Evolutionary conservation across 2,113 vertebrate genomes (phyloP).

Genomic region (Pseudopodoces humilis): DNA sequence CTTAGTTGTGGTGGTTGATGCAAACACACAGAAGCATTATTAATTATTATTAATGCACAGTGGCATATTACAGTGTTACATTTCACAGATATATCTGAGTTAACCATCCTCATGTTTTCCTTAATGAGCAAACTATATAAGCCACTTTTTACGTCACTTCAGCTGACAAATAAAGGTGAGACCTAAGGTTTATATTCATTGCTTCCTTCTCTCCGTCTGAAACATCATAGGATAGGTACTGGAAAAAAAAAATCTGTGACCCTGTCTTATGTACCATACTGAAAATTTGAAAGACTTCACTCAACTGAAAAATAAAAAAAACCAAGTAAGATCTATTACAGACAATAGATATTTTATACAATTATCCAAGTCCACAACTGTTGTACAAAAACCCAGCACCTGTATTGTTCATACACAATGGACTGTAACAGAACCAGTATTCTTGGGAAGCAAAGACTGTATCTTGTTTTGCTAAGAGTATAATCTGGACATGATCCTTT

Average conservation of each 20-base stretch:
- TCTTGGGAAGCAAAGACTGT: neutral
- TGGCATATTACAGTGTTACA: neutral
- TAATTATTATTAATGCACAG: neutral
- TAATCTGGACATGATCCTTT: neutral
- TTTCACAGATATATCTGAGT: neutral
- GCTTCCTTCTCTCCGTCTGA: neutral
- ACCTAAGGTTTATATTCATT: neutral
- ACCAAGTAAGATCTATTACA: neutral
- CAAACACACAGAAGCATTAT: neutral
- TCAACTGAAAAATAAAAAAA: neutral
- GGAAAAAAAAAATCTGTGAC: neutral
- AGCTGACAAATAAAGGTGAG: neutral
- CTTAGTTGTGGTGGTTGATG: neutral
- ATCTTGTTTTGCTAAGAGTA: neutral
- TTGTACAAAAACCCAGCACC: neutral
- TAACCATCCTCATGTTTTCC: neutral
- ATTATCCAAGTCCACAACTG: neutral
- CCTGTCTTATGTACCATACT: neutral
- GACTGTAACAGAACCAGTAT: neutral
- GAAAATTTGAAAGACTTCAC: neutral
- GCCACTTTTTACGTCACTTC: neutral
- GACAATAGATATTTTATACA: neutral
- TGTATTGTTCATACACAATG: neutral
- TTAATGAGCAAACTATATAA: neutral
- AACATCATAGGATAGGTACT: neutral